A percentile compares a stretch with the other conserved stretches of the same genome.
These are phyloP conservation scores for Macrosteles quadrilineatus DNA, from an alignment of 1,140 invertebrate genomes.

Conservation along the genomic window DNA sequence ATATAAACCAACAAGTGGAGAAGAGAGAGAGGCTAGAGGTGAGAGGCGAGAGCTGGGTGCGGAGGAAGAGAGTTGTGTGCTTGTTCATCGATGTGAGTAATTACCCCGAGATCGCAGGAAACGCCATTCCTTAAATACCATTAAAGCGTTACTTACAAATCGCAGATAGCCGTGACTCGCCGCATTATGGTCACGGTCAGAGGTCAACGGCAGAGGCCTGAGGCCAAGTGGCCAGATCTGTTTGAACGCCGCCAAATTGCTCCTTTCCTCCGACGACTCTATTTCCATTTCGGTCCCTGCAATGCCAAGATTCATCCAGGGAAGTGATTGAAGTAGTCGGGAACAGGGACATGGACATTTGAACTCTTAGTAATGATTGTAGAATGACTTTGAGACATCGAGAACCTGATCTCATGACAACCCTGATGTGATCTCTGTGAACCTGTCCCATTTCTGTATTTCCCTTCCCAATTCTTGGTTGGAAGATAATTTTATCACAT, in stretches of 20 bases:
- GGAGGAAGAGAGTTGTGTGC: constrained; percentile 21
- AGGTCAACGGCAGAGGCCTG: constrained; percentile 15
- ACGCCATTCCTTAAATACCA: constrained; percentile 26
- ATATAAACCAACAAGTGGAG: background rate
- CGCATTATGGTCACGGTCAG: constrained; percentile 3
- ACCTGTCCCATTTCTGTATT: too few relatives aligned
- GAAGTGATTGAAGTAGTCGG: too few relatives aligned
- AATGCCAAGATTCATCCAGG: too few relatives aligned
- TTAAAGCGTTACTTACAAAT: constrained; percentile 26
- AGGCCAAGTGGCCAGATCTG: background rate
- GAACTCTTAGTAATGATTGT: too few relatives aligned
- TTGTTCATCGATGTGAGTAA: constrained; percentile 25
- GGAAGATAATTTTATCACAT: too few relatives aligned
- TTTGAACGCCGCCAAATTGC: constrained; percentile 14
- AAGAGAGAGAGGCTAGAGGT: background rate
- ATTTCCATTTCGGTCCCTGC: constrained; percentile 6
- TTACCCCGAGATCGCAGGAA: constrained; percentile 5
- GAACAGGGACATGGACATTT: too few relatives aligned
- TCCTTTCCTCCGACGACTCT: constrained; percentile 13
- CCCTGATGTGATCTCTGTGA: too few relatives aligned
- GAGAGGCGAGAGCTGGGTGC: background rate
- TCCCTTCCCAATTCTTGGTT: too few relatives aligned
- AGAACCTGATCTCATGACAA: too few relatives aligned
- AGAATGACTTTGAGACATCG: too few relatives aligned
- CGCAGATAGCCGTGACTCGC: constrained; percentile 16